Evolutionary conservation across 1,140 invertebrate genomes (phyloP).

Genomic region (Calephelis nemesis): DNA sequence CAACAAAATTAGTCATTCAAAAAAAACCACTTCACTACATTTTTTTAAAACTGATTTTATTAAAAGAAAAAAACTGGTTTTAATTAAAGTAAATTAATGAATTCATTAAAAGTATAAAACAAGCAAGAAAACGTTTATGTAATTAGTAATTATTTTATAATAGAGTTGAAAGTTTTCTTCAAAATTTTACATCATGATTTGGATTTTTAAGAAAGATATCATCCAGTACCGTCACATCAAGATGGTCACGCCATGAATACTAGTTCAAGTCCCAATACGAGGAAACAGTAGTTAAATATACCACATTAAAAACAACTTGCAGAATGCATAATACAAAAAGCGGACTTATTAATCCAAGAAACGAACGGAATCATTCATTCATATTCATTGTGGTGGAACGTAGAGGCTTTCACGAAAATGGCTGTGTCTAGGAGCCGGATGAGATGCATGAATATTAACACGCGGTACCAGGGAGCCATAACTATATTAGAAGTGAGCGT

Average conservation of each 20-base stretch:
- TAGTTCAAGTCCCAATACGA: background rate
- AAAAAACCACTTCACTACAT: too few relatives aligned
- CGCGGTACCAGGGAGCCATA: constrained; percentile 59
- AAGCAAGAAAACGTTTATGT: too few relatives aligned
- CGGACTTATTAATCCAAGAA: constrained; percentile 58
- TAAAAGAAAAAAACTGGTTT: too few relatives aligned
- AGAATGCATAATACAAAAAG: constrained; percentile 49
- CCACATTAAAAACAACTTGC: constrained; percentile 24
- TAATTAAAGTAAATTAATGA: too few relatives aligned
- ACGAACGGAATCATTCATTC: constrained; percentile 66
- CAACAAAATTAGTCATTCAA: too few relatives aligned
- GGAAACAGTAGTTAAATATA: constrained; percentile 25
- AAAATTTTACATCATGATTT: background rate
- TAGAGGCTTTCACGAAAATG: constrained; percentile 72
- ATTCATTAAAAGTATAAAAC: too few relatives aligned
- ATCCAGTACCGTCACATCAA: background rate
- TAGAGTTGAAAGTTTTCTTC: background rate
- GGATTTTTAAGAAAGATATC: background rate
- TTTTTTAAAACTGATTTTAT: too few relatives aligned
- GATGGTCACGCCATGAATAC: background rate
- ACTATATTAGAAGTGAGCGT: constrained; percentile 69
- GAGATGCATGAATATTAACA: constrained; percentile 75
- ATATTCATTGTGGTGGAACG: constrained; percentile 69
- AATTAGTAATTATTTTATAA: too few relatives aligned
- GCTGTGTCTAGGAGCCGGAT: constrained; percentile 64